Evolutionary conservation across 2,888 invertebrate species (phyloP).

Genomic region (Drosophila lacicola): DNA sequence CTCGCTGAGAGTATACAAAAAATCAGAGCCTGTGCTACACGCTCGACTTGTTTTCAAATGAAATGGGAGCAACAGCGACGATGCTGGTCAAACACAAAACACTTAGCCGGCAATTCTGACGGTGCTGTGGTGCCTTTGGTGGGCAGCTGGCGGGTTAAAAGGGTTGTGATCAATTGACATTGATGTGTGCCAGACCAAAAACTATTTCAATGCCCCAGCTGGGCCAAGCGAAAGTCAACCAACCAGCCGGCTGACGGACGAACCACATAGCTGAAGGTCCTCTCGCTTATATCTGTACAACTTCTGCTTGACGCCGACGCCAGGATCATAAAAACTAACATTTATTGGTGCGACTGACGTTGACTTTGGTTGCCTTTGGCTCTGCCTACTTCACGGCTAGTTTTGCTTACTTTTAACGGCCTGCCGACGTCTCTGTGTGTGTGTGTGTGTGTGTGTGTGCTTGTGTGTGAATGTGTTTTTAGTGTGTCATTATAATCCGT

Average conservation of each 20-base stretch:
- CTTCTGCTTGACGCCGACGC: slow-evolving; percentile 18
- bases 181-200: slow-evolving; percentile 81
- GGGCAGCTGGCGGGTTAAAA: slow-evolving; percentile 39
- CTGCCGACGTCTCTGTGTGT: slow-evolving; percentile 20
- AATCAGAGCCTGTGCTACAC: slow-evolving; percentile 47
- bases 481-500: slow-evolving; percentile 76
- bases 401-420: slow-evolving; percentile 73
- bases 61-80: slow-evolving; percentile 43
- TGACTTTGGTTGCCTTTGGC: slow-evolving; percentile 49
- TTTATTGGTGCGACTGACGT: slow-evolving; percentile 64
- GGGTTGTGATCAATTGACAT: slow-evolving; percentile 81
- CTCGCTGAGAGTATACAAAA: background rate
- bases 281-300: slow-evolving; percentile 29
- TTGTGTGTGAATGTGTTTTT: slow-evolving; percentile 20
- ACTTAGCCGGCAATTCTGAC: slow-evolving; percentile 55
- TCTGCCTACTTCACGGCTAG: slow-evolving; percentile 69
- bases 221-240: slow-evolving; percentile 20
- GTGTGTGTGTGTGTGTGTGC: slow-evolving; percentile 17
- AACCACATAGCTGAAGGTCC: slow-evolving; percentile 4
- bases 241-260: background rate
- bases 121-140: slow-evolving; percentile 11
- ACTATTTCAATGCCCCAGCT: slow-evolving; percentile 71
- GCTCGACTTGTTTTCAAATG: slow-evolving; percentile 53
- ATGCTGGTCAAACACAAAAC: slow-evolving; percentile 67
- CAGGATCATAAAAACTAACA: slow-evolving; percentile 73